A percentile compares a stretch with the other conserved stretches of the same genome.
phyloP scores from a whole-genome alignment of 2,888 invertebrate genomes.

The Polylopha cassiicola region DNA sequence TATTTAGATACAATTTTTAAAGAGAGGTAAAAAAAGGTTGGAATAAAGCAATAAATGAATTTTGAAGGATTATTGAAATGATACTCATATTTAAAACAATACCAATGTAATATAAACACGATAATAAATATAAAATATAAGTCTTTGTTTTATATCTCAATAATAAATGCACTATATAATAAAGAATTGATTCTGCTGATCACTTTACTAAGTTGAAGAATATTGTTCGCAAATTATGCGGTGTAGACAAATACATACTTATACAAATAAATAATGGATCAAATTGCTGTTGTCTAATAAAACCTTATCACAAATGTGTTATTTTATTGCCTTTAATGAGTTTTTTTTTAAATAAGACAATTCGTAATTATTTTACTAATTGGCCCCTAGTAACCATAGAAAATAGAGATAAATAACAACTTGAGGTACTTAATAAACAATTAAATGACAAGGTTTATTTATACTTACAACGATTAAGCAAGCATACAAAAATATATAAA shows the following conservation, averaged over 20 bases:
- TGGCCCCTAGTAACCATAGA: no score
- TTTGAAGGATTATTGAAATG: conserved; percentile 13
- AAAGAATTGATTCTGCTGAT: conserved; percentile 41
- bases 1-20: conserved; percentile 6
- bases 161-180: conserved; percentile 45
- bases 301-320: conserved; percentile 24
- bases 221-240: conserved; percentile 9
- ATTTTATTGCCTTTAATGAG: conserved; percentile 5
- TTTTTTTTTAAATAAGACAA: no score
- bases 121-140: conserved; percentile 16
- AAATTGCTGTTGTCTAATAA: conserved; percentile 53
- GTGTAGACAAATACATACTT: conserved; percentile 11
- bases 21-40: conserved; percentile 8
- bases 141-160: conserved; percentile 17
- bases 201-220: conserved; percentile 2
- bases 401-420: no score
- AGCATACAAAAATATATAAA: no score
- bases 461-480: no score
- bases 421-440: no score
- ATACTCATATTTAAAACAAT: conserved; percentile 18
- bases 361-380: no score
- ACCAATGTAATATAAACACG: conserved; percentile 17
- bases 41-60: conserved; percentile 17
- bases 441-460: no score
- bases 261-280: conserved; percentile 30